These are phyloP conservation scores for Hemitrygon akajei DNA, from an alignment of 2,797 vertebrate genomes.

Conservation along the genomic window DNA sequence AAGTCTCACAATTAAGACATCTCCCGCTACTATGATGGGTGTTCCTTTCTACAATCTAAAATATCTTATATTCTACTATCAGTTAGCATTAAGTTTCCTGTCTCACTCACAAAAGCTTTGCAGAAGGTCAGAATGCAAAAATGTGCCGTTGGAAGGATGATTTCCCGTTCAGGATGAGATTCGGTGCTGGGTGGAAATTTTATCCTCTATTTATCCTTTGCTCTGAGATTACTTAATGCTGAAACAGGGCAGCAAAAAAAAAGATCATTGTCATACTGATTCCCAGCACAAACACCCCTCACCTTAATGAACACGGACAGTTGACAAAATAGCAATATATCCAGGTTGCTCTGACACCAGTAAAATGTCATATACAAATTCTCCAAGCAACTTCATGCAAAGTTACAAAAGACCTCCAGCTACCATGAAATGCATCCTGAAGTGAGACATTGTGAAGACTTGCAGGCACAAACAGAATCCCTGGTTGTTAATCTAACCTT, in stretches of 20 bases:
- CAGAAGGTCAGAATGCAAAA: neutral
- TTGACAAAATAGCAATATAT: neutral
- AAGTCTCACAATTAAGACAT: neutral
- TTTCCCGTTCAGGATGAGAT: no score
- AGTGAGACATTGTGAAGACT: neutral
- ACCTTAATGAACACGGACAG: neutral
- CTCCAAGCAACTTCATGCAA: neutral
- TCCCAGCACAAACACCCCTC: neutral
- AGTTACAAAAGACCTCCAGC: neutral
- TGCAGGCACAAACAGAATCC: neutral
- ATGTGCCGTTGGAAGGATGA: neutral
- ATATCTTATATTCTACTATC: neutral
- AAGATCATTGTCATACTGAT: neutral
- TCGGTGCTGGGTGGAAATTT: neutral
- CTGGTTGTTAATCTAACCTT: neutral
- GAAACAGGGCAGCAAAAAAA: neutral
- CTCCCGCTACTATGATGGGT: neutral
- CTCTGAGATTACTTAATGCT: neutral
- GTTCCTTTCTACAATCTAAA: neutral
- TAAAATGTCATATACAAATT: slow-evolving; percentile 5
- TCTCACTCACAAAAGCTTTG: neutral
- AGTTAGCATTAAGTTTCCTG: neutral
- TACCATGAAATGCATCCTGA: neutral
- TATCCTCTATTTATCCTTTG: neutral
- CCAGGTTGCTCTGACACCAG: slow-evolving; percentile 21